Evolutionary conservation across 2,797 vertebrate species (phyloP).

Genomic region (Gallirallus australis): DNA sequence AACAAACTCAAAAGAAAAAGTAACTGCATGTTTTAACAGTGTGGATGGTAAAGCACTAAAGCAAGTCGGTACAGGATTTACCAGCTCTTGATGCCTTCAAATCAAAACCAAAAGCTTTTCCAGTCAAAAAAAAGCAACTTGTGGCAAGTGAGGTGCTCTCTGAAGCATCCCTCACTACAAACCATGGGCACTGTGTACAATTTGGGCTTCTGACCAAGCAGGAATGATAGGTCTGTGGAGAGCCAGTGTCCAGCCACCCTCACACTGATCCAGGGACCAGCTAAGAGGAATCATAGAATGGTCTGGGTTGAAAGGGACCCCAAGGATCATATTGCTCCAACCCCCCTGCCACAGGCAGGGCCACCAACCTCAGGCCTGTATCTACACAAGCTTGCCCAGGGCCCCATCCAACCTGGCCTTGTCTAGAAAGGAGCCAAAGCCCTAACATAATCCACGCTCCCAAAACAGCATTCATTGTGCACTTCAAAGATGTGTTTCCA

Average conservation of each 20-base stretch:
- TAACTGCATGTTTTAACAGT: background rate
- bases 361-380: no score
- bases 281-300: background rate
- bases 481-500: background rate
- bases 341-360: no score
- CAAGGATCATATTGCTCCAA: no score
- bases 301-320: no score
- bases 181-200: background rate
- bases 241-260: background rate
- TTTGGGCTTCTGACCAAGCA: background rate
- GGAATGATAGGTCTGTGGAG: background rate
- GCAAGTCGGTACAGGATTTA: background rate
- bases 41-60: background rate
- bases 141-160: background rate
- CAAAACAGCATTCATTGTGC: background rate
- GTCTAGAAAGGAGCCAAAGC: background rate
- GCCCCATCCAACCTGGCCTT: no score
- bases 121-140: background rate
- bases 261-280: background rate
- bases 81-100: background rate
- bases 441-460: background rate
- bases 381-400: no score
- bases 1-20: background rate
- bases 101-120: background rate
- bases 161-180: background rate